Evolutionary conservation across 2,888 invertebrate genomes (phyloP).

Genomic region (Ferrisia virgata): DNA sequence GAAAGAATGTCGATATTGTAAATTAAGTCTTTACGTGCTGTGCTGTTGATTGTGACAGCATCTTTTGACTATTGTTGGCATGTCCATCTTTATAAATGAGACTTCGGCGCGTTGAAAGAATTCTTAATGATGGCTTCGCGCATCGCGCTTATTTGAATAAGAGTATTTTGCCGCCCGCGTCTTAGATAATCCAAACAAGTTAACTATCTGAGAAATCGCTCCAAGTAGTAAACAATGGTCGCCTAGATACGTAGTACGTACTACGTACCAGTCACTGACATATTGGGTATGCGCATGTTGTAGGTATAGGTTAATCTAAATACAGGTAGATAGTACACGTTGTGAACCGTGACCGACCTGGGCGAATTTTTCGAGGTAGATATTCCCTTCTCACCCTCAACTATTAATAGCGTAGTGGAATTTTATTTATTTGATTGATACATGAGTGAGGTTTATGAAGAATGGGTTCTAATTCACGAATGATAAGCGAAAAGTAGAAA

Average conservation of each 20-base stretch:
- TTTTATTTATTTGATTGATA: too few relatives aligned
- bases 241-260: too few relatives aligned
- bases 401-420: too few relatives aligned
- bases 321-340: too few relatives aligned
- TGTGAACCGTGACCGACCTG: too few relatives aligned
- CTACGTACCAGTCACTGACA: not conserved
- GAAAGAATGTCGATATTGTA: not conserved
- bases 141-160: not conserved
- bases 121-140: not conserved
- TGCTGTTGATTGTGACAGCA: not conserved
- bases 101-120: not conserved
- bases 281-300: not conserved
- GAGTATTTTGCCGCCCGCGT: not conserved
- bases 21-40: not conserved
- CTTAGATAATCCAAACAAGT: not conserved
- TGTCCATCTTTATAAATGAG: not conserved
- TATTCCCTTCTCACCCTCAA: too few relatives aligned
- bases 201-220: not conserved
- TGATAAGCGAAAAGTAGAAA: too few relatives aligned
- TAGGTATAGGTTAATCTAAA: too few relatives aligned
- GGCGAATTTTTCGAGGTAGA: too few relatives aligned
- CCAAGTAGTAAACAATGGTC: not conserved
- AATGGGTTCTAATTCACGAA: too few relatives aligned
- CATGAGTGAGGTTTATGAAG: too few relatives aligned
- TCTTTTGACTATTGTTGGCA: not conserved